Evolutionary conservation across 2,797 vertebrate species (phyloP).

Genomic region (Rhincodon typus): DNA sequence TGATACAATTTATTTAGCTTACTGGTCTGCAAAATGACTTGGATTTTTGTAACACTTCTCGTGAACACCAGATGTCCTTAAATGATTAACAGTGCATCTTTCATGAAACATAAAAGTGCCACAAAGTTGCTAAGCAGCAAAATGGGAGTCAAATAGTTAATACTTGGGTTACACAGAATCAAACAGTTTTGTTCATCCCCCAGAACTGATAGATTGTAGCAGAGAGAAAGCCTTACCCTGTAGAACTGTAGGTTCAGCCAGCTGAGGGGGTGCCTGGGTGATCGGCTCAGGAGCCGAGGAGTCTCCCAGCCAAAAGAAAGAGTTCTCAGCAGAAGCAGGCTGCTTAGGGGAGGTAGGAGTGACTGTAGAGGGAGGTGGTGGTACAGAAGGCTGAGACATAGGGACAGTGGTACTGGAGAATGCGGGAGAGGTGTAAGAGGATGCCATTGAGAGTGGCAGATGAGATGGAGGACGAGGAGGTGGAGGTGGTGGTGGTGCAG

Average conservation of each 20-base stretch:
- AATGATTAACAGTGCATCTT: not conserved
- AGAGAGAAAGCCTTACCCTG: slow-evolving; percentile 84
- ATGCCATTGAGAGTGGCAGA: slow-evolving; percentile 58
- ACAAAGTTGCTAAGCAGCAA: not conserved
- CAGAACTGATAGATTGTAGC: slow-evolving; percentile 49
- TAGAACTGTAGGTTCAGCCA: slow-evolving; percentile 68
- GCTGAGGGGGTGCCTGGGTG: slow-evolving; percentile 71
- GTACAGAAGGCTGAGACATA: slow-evolving; percentile 92
- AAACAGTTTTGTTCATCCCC: slow-evolving; percentile 3
- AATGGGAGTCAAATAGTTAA: not conserved
- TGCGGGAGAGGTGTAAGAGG: slow-evolving; percentile 56
- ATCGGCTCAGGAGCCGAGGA: slow-evolving; percentile 74
- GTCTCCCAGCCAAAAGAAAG: slow-evolving; percentile 78
- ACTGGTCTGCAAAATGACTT: not conserved
- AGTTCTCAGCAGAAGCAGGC: slow-evolving; percentile 70
- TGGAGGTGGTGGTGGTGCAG: slow-evolving; percentile 52
- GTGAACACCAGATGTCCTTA: not conserved
- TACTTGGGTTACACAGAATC: not conserved
- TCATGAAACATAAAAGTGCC: not conserved
- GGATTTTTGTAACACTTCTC: not conserved
- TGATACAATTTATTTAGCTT: slow-evolving; percentile 14
- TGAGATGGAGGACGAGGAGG: slow-evolving; percentile 60
- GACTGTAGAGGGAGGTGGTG: slow-evolving; percentile 97
- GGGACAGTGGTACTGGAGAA: slow-evolving; percentile 69
- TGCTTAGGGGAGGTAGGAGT: slow-evolving; percentile 53